These are phyloP conservation scores for Tauraco hartlaubi DNA, from an alignment of 2,797 vertebrate species.

Conservation along the genomic window DNA sequence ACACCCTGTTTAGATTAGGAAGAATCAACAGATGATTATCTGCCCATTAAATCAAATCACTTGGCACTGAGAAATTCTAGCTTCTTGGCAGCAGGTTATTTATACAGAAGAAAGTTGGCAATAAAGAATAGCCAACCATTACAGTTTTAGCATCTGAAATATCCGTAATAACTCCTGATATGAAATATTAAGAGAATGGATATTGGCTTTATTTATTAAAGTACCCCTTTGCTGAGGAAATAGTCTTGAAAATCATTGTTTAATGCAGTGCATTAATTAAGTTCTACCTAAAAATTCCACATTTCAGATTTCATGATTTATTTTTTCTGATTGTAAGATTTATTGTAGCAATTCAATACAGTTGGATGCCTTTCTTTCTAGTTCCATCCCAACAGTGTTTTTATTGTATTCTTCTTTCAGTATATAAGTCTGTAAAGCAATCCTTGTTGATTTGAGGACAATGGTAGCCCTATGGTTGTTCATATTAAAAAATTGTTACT, in stretches of 20 bases:
- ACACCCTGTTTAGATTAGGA: conserved; percentile 29
- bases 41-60: conserved; percentile 56
- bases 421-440: not conserved
- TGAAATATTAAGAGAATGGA: conserved; percentile 7
- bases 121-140: conserved; percentile 39
- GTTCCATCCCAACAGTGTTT: not conserved
- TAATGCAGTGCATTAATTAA: conserved; percentile 4
- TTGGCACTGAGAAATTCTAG: not conserved
- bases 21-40: conserved; percentile 53
- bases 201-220: conserved; percentile 44
- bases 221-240: not conserved
- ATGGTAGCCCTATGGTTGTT: not conserved
- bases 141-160: conserved; percentile 27
- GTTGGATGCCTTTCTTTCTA: not conserved
- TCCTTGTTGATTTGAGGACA: conserved; percentile 29
- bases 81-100: conserved; percentile 44
- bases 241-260: conserved; percentile 17
- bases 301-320: conserved; percentile 25
- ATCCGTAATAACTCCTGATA: conserved; percentile 30
- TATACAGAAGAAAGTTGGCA: conserved; percentile 42
- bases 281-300: not conserved
- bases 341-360: conserved; percentile 9
- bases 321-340: conserved; percentile 31
- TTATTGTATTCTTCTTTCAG: not conserved
- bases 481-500: not conserved